Base-by-base conservation (phyloP, 2,797 vertebrate species). In the Lepus oiostolus region DNA sequence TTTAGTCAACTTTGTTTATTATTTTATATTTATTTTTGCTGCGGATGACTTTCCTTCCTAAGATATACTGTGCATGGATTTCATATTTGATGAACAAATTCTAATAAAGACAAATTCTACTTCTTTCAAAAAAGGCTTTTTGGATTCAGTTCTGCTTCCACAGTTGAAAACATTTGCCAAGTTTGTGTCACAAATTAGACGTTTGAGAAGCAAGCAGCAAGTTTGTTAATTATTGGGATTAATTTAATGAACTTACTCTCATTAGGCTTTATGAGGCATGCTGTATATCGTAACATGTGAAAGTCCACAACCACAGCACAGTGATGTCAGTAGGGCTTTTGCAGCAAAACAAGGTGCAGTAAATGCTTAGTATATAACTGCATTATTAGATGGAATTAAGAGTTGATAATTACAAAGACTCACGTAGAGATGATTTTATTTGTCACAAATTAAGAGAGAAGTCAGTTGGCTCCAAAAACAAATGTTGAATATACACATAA, bases 41-140 rank as follows among this genome's bases (percentile, higher is more conserved):
- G 17, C 7, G 50, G 67, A 90, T 62, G 0, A 74, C 24, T 87
- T 76, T 91, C 9, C 88, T 83, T 98, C 96, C 98, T 98, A 98
- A 98, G 96, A 98, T 96, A 96, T 91, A 98, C 97, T 95, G 96
- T 95, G 96, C 97, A 97, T 95, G 98, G 96, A 96, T 88, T 97
- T 96, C 97, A 97, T 96, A 97, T 97, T 97, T 97, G 98, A 96
- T 95, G 97, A 98, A 98, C 95, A 98, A 98, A 97, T 97, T 97
- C 95, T 98, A 99, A 99, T 99, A 98, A 99, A 99, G 98, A 99
- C 98, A 96, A 98, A 99, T 99, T 99, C 98, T 97, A 98, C 98
- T 97, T 98, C 97, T 97, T 97, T 98, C 97, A 95, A 97, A 97
- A 97, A 97, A 95, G 93, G 89, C 9, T 98, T 99, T 98, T 98